Evolutionary conservation across 1,140 invertebrate species (phyloP), one percentile per base, ranked within the genome.

Genomic region (Scaptomyza hsui): DNA sequence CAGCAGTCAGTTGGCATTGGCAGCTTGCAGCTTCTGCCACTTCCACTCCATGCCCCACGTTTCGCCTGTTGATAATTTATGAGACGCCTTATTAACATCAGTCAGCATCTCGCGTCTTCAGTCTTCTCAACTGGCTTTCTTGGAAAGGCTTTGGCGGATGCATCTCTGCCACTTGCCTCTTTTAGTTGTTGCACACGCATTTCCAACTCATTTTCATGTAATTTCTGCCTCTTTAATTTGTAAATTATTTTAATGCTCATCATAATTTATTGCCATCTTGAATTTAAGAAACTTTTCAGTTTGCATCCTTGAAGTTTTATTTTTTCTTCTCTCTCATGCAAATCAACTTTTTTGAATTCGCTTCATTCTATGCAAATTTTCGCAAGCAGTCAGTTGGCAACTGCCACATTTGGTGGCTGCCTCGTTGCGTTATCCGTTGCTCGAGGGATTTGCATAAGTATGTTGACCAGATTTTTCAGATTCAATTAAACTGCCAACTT

Each of bases 41-140:
- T 45, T 53, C 63, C 51, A 59, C 62, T 71, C 57, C 47, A 21
- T 9, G 72, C 79, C 51, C 75, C 80, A 83, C 80, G 80, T 83
- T 83, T 80, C 52, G 82, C 78, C 82, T 7, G 26, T 29, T 37
- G 82, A 88, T 88, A 88, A 88, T 88, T 88, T 88, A 88, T 88
- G 82, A 89, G 82, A 88, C 82, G 82, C 82, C 82, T 88, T 88
- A 88, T 88, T 88, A 88, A 88, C 82, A 88, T 88, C 82, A 88
- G 78, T 75, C 82, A 78, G 75, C 53, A 70, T 70, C 26, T 60
- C 21, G 56, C 37, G 49, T 39, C 72, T 45, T 60, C 77, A 74
- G 32, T 35, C 32, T 35, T 35, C 64, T 59, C 70, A 79, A 75
- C 72, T 75, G 77, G 67, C 77, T 85, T 85, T 86, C 81, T 86